These are phyloP conservation scores for Cyclina sinensis DNA, from an alignment of 1,140 invertebrate species.

Conservation along the genomic window DNA sequence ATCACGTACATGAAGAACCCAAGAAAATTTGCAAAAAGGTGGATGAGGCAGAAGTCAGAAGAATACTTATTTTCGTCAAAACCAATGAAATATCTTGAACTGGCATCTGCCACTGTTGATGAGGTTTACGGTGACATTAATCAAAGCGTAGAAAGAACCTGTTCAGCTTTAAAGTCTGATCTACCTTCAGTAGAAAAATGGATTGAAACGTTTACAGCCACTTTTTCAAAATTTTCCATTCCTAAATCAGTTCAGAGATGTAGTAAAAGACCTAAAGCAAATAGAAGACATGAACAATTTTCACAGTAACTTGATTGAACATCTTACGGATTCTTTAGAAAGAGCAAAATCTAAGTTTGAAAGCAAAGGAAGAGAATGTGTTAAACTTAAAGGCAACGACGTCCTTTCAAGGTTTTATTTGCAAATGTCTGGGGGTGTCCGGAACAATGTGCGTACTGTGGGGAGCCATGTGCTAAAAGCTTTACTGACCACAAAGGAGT, in stretches of 20 bases:
- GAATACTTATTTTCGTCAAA: not conserved
- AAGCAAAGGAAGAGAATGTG: not conserved
- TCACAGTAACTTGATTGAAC: not conserved
- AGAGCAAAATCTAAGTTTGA: not conserved
- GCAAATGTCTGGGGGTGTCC: not conserved
- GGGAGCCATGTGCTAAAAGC: constrained; percentile 18
- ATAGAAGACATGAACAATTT: not conserved
- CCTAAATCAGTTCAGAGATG: not conserved
- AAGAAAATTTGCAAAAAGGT: not conserved
- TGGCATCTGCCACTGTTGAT: not conserved
- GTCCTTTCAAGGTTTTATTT: not conserved
- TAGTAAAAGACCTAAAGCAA: not conserved
- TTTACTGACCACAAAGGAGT: not conserved
- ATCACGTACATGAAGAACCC: not conserved
- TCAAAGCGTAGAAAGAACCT: too few species aligned
- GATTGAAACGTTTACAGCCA: not conserved
- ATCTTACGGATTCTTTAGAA: not conserved
- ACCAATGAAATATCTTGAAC: not conserved
- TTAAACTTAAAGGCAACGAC: not conserved
- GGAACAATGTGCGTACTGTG: not conserved
- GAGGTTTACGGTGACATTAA: not conserved
- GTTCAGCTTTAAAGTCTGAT: not conserved
- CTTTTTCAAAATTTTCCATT: not conserved
- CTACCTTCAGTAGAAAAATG: not conserved
- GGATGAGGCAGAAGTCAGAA: not conserved